phyloP scores from a whole-genome alignment of 2,797 vertebrate species.

The Neosilurus mollespiculum region DNA sequence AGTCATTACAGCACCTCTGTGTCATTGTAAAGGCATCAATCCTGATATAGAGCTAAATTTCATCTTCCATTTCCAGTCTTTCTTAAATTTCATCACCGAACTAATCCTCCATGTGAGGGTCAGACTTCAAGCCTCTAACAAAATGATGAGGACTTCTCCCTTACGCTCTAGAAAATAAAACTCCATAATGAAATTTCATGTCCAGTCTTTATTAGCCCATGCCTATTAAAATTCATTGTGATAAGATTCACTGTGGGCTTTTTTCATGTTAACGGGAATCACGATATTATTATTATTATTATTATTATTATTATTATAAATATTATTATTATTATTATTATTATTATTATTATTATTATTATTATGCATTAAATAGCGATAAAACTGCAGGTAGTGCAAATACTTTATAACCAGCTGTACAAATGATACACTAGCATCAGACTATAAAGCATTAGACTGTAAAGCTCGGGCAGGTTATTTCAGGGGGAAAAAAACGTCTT shows the following conservation, averaged over 20 bases:
- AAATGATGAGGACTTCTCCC: neutral
- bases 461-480: no score
- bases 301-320: no score
- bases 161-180: slow-evolving; percentile 24
- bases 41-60: neutral
- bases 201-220: slow-evolving; percentile 4
- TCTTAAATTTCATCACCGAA: slow-evolving; percentile 14
- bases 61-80: slow-evolving; percentile 3
- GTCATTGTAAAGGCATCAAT: neutral
- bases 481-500: no score
- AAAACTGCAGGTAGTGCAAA: neutral
- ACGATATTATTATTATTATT: no score
- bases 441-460: no score
- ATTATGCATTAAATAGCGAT: neutral
- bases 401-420: neutral
- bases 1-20: slow-evolving; percentile 1
- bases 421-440: neutral
- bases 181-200: neutral
- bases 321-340: no score
- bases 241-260: neutral
- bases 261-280: neutral
- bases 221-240: neutral
- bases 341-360: no score
- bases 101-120: neutral
- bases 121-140: neutral